phyloP scores from a whole-genome alignment of 2,888 invertebrate species.

The Pristionchus arcanus region DNA sequence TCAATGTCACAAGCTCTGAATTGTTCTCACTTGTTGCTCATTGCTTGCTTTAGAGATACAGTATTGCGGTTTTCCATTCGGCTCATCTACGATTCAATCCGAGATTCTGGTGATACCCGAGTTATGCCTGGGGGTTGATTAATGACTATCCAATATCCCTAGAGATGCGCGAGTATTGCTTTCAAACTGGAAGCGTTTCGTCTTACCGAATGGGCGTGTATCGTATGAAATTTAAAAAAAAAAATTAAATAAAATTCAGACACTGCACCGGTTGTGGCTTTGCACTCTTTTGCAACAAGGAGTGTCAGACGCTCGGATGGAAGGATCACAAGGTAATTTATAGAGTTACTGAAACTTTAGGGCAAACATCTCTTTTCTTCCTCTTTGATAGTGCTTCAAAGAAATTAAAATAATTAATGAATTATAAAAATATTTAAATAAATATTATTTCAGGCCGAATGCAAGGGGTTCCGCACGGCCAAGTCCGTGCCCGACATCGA shows the following conservation, averaged over 20 bases:
- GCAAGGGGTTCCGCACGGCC: conserved; percentile 68
- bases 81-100: too few species aligned
- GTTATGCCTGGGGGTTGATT: too few species aligned
- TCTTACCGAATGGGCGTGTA: too few species aligned
- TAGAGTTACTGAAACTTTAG: neutral
- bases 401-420: neutral
- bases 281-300: conserved; percentile 74
- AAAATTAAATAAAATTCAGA: conserved; percentile 57
- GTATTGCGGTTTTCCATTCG: too few species aligned
- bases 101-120: too few species aligned
- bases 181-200: too few species aligned
- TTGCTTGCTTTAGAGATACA: too few species aligned
- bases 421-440: neutral
- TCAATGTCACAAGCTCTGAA: too few species aligned
- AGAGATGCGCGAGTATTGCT: too few species aligned
- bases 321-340: conserved; percentile 74
- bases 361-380: too few species aligned
- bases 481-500: conserved; percentile 72
- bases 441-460: conserved; percentile 71
- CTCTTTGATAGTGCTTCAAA: neutral
- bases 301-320: conserved; percentile 74
- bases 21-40: conserved; percentile 54
- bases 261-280: conserved; percentile 71
- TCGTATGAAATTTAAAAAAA: too few species aligned
- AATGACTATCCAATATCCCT: too few species aligned